Evolutionary conservation across 2,113 vertebrate genomes (phyloP).

Genomic region (Malurus alboscapulatus): DNA sequence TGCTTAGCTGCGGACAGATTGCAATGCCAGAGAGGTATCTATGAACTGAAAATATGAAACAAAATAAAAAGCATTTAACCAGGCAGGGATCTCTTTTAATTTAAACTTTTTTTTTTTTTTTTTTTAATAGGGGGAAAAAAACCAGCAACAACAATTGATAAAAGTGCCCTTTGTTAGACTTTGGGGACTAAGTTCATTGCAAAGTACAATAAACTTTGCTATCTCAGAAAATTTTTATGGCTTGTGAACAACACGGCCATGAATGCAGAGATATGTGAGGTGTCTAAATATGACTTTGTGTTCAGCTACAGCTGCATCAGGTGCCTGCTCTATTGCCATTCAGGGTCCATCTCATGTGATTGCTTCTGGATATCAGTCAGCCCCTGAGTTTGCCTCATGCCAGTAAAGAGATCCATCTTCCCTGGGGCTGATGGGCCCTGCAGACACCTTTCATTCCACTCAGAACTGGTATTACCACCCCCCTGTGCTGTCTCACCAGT

Average conservation of each 20-base stretch:
- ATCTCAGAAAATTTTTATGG: background rate
- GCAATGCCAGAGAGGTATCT: background rate
- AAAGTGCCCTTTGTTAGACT: background rate
- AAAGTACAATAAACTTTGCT: background rate
- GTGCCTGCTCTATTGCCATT: background rate
- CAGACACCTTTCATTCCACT: accelerated
- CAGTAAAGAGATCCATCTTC: accelerated
- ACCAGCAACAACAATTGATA: background rate
- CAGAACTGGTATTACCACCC: accelerated
- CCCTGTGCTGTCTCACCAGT: accelerated
- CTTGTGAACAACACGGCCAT: background rate
- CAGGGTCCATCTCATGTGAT: background rate
- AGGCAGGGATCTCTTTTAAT: background rate
- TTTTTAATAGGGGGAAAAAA: no score
- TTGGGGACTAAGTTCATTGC: background rate
- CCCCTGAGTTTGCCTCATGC: background rate
- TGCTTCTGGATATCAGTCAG: background rate
- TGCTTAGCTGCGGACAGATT: background rate
- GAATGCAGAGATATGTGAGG: background rate
- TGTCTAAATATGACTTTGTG: background rate
- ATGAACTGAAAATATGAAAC: background rate
- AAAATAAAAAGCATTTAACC: background rate
- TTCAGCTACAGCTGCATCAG: background rate
- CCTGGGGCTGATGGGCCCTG: background rate
- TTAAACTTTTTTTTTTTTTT: no score